phyloP scores from a whole-genome alignment of 2,113 vertebrate species.

The Cheilinus undulatus region DNA sequence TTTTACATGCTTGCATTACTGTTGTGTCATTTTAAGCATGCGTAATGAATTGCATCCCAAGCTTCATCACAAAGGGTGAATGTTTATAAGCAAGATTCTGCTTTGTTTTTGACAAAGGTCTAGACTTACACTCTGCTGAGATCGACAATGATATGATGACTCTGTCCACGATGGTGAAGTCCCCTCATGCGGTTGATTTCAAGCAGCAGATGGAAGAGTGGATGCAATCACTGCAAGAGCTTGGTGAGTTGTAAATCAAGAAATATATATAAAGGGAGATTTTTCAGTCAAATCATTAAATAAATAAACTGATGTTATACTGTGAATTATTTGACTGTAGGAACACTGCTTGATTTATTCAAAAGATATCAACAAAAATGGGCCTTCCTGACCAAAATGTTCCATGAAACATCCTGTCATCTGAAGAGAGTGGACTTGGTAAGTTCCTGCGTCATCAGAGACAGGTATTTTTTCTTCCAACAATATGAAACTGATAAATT shows the following conservation, averaged over 20 bases:
- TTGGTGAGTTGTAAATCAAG: slow-evolving; percentile 77
- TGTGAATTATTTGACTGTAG: slow-evolving; percentile 58
- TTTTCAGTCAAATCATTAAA: neutral
- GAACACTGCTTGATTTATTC: slow-evolving; percentile 81
- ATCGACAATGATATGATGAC: slow-evolving; percentile 82
- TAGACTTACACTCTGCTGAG: slow-evolving; percentile 73
- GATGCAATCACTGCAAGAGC: slow-evolving; percentile 75
- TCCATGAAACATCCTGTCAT: slow-evolving; percentile 77
- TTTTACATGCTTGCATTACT: neutral
- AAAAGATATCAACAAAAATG: slow-evolving; percentile 85
- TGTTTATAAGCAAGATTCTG: neutral
- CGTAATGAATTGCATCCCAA: neutral
- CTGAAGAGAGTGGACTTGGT: slow-evolving; percentile 81
- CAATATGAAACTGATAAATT: neutral
- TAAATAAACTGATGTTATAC: neutral
- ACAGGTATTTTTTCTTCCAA: neutral
- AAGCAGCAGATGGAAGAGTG: slow-evolving; percentile 77
- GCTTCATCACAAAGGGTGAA: neutral
- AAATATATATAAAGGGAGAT: neutral
- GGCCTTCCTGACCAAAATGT: slow-evolving; percentile 86
- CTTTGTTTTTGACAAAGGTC: slow-evolving; percentile 69
- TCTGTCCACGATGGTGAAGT: slow-evolving; percentile 82
- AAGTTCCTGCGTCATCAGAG: slow-evolving; percentile 29
- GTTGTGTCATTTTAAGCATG: neutral
- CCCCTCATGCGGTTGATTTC: slow-evolving; percentile 75